Evolutionary conservation across 2,797 vertebrate genomes (phyloP).

Genomic region (Mus caroli): DNA sequence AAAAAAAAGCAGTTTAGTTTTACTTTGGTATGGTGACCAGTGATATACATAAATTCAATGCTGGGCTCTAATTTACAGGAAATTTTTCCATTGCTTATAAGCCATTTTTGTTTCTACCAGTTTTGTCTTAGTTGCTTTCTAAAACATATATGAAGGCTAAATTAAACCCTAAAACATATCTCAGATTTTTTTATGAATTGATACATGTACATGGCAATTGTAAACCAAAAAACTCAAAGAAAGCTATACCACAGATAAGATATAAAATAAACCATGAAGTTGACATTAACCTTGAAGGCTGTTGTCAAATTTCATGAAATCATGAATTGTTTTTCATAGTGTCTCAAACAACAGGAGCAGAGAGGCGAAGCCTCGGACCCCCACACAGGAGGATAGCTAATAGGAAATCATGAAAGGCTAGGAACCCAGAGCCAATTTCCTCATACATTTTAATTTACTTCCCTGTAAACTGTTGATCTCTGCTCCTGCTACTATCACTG

Average conservation of each 20-base stretch:
- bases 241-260: constrained; percentile 39
- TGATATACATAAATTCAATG: background rate
- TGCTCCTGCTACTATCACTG: background rate
- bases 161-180: background rate
- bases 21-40: background rate
- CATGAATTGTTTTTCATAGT: background rate
- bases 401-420: background rate
- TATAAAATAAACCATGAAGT: constrained; percentile 13
- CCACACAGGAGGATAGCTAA: background rate
- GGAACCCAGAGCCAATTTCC: background rate
- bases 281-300: constrained; percentile 50
- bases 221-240: constrained; percentile 52
- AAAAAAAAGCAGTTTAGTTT: background rate
- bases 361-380: background rate
- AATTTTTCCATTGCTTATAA: background rate
- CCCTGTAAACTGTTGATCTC: background rate
- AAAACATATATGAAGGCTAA: constrained; percentile 22
- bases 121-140: background rate
- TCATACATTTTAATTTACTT: constrained; percentile 28
- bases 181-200: background rate
- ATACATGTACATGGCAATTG: no score
- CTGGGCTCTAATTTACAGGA: background rate
- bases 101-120: background rate
- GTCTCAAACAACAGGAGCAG: background rate
- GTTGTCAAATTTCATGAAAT: constrained; percentile 66